Percentiles rank a stretch among this genome's conserved stretches.
These are phyloP conservation scores for Tragelaphus imberbis DNA, from an alignment of 2,113 vertebrate species.

Conservation along the genomic window DNA sequence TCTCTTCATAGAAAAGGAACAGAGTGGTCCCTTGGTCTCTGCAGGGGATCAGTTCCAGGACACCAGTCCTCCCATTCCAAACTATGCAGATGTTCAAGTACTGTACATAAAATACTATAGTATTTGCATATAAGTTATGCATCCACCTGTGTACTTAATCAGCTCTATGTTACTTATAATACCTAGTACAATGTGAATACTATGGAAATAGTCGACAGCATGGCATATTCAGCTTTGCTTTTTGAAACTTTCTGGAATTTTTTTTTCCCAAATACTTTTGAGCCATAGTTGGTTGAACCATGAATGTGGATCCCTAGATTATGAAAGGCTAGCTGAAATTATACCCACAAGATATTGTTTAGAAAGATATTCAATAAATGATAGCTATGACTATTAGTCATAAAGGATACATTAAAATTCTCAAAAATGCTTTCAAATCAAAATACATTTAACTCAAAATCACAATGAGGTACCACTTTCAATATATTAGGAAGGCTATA, in stretches of 20 bases:
- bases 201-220: neutral
- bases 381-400: neutral
- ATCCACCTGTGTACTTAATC: neutral
- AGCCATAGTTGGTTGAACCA: neutral
- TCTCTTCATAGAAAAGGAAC: neutral
- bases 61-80: neutral
- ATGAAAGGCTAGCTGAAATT: neutral
- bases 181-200: neutral
- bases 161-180: neutral
- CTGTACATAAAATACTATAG: neutral
- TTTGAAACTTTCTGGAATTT: neutral
- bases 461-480: neutral
- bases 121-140: neutral
- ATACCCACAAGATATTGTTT: neutral
- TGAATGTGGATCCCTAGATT: neutral
- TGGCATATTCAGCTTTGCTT: neutral
- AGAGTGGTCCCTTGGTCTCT: neutral
- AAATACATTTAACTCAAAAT: neutral
- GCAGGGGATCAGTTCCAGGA: neutral
- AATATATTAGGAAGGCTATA: neutral
- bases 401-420: neutral
- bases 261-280: neutral
- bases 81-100: neutral
- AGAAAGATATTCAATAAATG: neutral
- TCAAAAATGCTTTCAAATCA: neutral